These are phyloP conservation scores for Drosophila anceps DNA, from an alignment of 2,888 invertebrate genomes.

Conservation along the genomic window DNA sequence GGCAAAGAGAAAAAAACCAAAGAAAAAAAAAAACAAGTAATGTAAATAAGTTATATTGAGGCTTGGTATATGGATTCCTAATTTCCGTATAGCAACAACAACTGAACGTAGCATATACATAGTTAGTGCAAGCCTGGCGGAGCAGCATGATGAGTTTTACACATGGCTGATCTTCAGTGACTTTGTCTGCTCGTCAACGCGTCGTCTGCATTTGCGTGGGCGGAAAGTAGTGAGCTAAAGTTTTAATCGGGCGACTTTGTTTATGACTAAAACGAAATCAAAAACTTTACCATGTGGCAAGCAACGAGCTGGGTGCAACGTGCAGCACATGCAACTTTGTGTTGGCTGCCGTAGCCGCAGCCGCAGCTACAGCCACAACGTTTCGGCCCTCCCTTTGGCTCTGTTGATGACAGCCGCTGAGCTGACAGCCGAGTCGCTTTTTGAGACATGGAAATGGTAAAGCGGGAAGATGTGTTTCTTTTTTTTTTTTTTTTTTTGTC, in stretches of 20 bases:
- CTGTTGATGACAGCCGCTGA: conserved; percentile 54
- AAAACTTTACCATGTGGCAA: conserved; percentile 62
- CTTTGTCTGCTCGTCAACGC: conserved; percentile 37
- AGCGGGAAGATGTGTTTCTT: conserved; percentile 12
- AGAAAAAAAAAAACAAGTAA: background rate
- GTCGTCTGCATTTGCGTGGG: conserved; percentile 50
- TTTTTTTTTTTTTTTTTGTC: conserved; percentile 9
- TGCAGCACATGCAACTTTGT: conserved; percentile 65
- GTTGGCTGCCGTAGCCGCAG: conserved; percentile 10
- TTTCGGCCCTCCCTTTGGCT: background rate
- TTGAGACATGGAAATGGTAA: conserved; percentile 26
- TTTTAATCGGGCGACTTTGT: conserved; percentile 67
- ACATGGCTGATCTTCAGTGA: conserved; percentile 56
- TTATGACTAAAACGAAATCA: conserved; percentile 67
- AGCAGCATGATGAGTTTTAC: conserved; percentile 60
- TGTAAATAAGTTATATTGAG: conserved; percentile 37
- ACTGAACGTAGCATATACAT: conserved; percentile 22
- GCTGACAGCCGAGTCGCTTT: conserved; percentile 31
- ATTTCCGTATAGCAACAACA: conserved; percentile 23
- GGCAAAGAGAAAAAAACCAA: background rate
- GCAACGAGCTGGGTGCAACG: conserved; percentile 51
- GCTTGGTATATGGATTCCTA: conserved; percentile 13
- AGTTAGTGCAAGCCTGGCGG: conserved; percentile 50
- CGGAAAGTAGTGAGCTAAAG: conserved; percentile 45
- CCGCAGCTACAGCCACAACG: background rate